A percentile compares a stretch with the other conserved stretches of the same genome.
phyloP scores from a whole-genome alignment of 2,888 invertebrate genomes.

The Aleiodes leptofemur region DNA sequence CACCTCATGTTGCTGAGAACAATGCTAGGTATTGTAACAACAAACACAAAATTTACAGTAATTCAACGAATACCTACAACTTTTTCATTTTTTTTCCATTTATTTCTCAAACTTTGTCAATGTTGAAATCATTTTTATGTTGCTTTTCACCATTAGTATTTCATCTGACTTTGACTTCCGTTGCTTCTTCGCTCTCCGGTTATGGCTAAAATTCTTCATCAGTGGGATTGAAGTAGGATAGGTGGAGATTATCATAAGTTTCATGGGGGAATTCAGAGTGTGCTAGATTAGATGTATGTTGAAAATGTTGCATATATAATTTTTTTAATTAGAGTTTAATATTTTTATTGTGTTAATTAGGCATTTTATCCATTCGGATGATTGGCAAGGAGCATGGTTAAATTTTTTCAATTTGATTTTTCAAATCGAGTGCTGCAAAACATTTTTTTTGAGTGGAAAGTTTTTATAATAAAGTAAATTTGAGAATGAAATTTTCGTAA shows the following conservation, averaged over 20 bases:
- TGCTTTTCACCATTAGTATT: constrained; percentile 5
- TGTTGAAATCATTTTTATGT: constrained; percentile 24
- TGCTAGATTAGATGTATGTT: constrained; percentile 26
- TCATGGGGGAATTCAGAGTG: neutral
- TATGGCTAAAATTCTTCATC: neutral
- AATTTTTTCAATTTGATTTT: too few species aligned
- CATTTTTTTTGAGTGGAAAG: too few species aligned
- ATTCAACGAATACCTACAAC: neutral
- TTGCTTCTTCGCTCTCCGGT: neutral
- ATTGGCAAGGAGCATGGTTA: too few species aligned
- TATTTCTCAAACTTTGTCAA: neutral
- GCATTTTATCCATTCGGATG: too few species aligned
- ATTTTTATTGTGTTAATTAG: too few species aligned
- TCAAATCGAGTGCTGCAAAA: too few species aligned
- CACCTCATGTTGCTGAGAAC: constrained; percentile 72
- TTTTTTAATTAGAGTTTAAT: too few species aligned
- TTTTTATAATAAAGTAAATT: too few species aligned
- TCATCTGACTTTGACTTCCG: neutral
- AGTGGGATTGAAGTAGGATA: neutral
- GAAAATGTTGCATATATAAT: constrained; percentile 10
- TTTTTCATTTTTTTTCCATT: too few species aligned
- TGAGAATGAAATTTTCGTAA: too few species aligned
- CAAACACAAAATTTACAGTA: constrained; percentile 1
- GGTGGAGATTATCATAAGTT: neutral
- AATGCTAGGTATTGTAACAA: constrained; percentile 68